Evolutionary conservation across 1,140 invertebrate genomes (phyloP), one percentile per base, ranked within the genome.

Genomic region (Drosophila albomicans): DNA sequence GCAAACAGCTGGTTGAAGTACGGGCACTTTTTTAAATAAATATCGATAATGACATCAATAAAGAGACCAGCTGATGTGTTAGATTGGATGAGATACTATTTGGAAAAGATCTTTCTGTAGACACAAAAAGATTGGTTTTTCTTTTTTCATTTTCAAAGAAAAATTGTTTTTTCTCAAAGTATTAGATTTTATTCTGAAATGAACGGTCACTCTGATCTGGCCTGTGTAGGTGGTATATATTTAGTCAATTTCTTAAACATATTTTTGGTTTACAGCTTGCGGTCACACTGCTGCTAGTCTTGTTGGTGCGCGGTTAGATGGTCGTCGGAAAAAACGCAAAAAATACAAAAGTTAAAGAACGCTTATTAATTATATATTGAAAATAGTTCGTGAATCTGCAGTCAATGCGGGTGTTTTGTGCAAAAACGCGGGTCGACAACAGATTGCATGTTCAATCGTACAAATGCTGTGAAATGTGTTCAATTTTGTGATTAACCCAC

Each of bases 391-490:
- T 16, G 38, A 49, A 59, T 35, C 7, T 2, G 30, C n/a, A 73
- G 28, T 54, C 1, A 16, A n/a, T 38, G 28, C 30, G 38, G 38
- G 15, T 43, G 16, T 46, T 38, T 64, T 48, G 32, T 71, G 68
- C 11, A n/a, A 25, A 67, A 54, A 13, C 35, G 57, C 59, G 35
- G 15, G 35, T 51, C 6, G 41, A 43, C 11, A 48, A 32, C 41
- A 32, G 15, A 11, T 48, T 41, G 49, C 25, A 32, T 13, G 6
- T 57, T 56, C 30, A 57, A 54, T 16, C 48, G 43, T 16, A 41
- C 28, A 71, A 68, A 79, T 77, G 79, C 72, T 75, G 76, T 77
- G 72, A 87, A 84, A 87, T 87, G 82, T 87, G 77, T 87, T 82
- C 69, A 71, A 66, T 63, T 74, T 54, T 73, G 63, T 76, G 65